phyloP scores from a whole-genome alignment of 2,888 invertebrate genomes.

The Xanthia togata region DNA sequence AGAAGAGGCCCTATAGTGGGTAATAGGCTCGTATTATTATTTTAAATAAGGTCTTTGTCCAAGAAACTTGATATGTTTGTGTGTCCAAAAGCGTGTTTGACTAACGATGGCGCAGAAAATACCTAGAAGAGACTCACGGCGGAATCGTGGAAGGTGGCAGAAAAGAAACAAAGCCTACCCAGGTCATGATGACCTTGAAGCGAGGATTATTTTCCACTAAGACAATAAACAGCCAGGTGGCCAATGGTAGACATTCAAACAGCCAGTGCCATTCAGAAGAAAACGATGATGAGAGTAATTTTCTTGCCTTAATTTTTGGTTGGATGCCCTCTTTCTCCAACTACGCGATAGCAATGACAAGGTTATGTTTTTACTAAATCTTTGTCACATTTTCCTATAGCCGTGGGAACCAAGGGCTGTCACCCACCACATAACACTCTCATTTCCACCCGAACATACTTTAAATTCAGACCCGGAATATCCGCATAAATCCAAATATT shows the following conservation, averaged over 20 bases:
- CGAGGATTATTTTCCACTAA: not conserved
- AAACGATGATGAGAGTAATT: not conserved
- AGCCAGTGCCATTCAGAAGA: too few relatives aligned
- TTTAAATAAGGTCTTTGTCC: not conserved
- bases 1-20: too few relatives aligned
- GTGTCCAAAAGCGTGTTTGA: not conserved
- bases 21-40: too few relatives aligned
- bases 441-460: slow-evolving; percentile 32
- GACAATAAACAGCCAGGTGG: not conserved
- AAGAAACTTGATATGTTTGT: not conserved
- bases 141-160: not conserved
- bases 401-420: slow-evolving; percentile 11
- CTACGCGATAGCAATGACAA: too few relatives aligned
- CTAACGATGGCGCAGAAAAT: not conserved
- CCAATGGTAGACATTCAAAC: too few relatives aligned
- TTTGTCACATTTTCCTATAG: not conserved
- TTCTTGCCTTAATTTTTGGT: not conserved
- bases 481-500: slow-evolving; percentile 57
- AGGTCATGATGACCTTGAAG: not conserved
- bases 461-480: slow-evolving; percentile 43
- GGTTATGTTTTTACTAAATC: too few relatives aligned
- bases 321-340: not conserved
- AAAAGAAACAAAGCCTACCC: not conserved
- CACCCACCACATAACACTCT: not conserved
- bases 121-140: not conserved